Conservation (phyloP, 2,888 invertebrate species). For the Gryllus longicercus region DNA sequence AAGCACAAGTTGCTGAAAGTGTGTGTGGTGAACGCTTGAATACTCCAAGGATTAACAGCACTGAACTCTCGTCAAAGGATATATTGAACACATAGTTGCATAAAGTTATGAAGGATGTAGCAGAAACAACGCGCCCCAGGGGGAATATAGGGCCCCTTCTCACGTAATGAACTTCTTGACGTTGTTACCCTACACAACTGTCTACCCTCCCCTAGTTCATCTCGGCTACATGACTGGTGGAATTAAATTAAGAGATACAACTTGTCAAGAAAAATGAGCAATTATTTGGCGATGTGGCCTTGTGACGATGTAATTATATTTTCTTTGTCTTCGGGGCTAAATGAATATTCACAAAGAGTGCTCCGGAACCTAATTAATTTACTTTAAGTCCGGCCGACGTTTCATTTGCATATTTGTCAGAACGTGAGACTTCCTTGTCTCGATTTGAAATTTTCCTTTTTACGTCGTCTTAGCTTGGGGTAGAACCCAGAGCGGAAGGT, state of each 20-base stretch:
- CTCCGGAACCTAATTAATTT: neutral
- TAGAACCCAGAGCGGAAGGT: too few species aligned
- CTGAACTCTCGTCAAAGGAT: too few species aligned
- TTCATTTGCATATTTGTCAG: neutral
- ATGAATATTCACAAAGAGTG: neutral
- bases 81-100: too few species aligned
- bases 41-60: too few species aligned
- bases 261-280: neutral
- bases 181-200: neutral
- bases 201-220: neutral
- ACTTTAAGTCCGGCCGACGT: neutral
- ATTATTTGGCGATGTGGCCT: neutral
- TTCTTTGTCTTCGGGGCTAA: neutral
- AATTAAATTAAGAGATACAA: constrained; percentile 6
- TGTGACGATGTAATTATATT: neutral
- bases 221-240: neutral
- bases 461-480: too few species aligned
- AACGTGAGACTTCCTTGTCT: neutral
- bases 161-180: too few species aligned
- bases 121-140: too few species aligned
- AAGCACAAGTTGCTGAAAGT: too few species aligned
- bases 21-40: too few species aligned
- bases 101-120: too few species aligned
- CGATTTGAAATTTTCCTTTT: neutral
- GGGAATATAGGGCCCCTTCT: too few species aligned